Base-by-base conservation (phyloP, 2,888 invertebrate species). In the Hoplodrina blanda region DNA sequence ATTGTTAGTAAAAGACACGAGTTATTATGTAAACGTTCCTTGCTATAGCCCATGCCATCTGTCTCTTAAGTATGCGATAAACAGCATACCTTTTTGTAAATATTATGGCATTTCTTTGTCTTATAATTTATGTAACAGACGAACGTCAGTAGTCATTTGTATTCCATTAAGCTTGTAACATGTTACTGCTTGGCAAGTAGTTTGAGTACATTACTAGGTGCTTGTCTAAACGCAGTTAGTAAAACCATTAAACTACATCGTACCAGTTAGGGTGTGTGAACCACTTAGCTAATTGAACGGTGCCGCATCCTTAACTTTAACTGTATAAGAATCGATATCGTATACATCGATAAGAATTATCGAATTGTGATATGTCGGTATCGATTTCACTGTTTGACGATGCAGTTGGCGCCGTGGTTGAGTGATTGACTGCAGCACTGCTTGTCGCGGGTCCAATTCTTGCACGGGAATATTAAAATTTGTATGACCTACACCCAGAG, bases 231-330 rank as follows among this genome's bases (percentile, higher is more conserved):
- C 56, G 44, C 64, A 57, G 69, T 76, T 68, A 78, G 67, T 68
- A 64, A 66, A 67, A 73, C 62, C 55, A 59, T 76, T 72, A 55
- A 85, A 82, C 82, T 70, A 84, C 79, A 74, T 49, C 66, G 70
- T 77, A 79, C 82, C 68, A 64, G 85, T 79, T 88, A 85, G 86
- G 83, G 75, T 66, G 65, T 61, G 83, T 81, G 88, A 86, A 85
- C 87, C 87, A 88, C 87, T 88, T 88, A 57, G 81, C 76, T 88
- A 87, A 90, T 88, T 87, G 88, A 89, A 88, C 86, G 76, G 81
- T 80, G 82, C 75, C 84, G 75, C 81, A 88, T 86, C 85, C 86
- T 87, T 85, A 84, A 89, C 82, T 84, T 82, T 80, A 75, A 73
- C 84, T 73, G 82, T 64, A 78, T 80, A 83, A 88, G 80, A 87